Base-by-base conservation (phyloP, 2,888 invertebrate species). In the Chaitophorus viminalis region DNA sequence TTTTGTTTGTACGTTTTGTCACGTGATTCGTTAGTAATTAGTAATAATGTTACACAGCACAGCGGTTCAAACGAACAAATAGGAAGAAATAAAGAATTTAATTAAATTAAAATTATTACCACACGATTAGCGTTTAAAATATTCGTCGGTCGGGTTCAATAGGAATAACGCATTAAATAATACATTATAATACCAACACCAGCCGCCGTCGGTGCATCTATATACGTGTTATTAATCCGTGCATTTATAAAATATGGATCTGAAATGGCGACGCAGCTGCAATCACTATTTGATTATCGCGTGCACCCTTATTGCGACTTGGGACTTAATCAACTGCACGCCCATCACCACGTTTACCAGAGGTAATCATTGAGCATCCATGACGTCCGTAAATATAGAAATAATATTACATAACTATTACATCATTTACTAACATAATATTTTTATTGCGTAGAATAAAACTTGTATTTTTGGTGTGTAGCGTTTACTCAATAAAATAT, bases 351-450 rank as follows among this genome's bases (percentile, higher is more conserved):
- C 46, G 65, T 76, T 68, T 9, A 76, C 9, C 46, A 84, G 46
- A 84, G 76, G 84, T 83, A 83, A 83, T 75, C 46, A 82, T 72
- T 29, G n/a, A 82, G 68, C 25, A 68, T 68, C 60, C 25, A 29
- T 68, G 0, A 60, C 4, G 60, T 6, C 25, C 25, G 60, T 60
- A 25, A 21, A 60, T 25, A 60, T 60, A 14, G 46, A 60, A 60
- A 60, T 60, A 1, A 60, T 3, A 25, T 21, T 60, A 60, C 4
- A 25, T 52, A 52, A 9, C 3, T 46, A 46, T 14, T 14, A 0
- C 1, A 46, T 46, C 11, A 14, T 46, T 46, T 14, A 14, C 46
- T 46, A 14, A 46, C 11, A 46, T 46, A n/a, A n/a, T n/a, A 14
- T 46, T 46, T 46, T 46, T 46, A 14, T 46, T 0, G 46, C n/a